Conservation (phyloP, 2,113 vertebrate genomes). For the Opisthocomus hoazin region DNA sequence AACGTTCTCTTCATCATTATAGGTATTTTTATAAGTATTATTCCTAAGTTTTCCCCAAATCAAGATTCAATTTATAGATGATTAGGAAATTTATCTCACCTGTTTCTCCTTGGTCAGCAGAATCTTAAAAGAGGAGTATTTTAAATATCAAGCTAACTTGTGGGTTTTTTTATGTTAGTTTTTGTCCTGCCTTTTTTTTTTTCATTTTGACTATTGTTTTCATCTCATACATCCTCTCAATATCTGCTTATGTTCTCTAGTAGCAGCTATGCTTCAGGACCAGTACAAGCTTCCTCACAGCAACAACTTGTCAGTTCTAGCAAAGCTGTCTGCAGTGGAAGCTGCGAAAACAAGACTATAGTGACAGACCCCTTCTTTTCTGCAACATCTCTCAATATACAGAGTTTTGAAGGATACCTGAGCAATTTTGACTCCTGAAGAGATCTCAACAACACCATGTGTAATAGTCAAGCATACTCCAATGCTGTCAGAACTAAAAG, state of each 20-base stretch:
- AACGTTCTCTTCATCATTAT: neutral
- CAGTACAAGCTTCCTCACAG: neutral
- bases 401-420: neutral
- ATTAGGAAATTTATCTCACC: neutral
- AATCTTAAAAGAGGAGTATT: neutral
- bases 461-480: neutral
- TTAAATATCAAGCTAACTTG: neutral
- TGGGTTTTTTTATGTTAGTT: neutral
- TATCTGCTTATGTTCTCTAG: neutral
- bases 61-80: neutral
- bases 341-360: neutral
- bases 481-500: neutral
- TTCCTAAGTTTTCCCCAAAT: neutral
- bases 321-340: neutral
- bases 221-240: neutral
- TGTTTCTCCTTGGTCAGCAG: neutral
- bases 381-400: neutral
- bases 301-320: neutral
- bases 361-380: neutral
- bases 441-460: neutral
- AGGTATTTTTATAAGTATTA: rapidly evolving
- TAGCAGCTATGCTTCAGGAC: neutral
- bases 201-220: neutral
- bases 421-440: neutral
- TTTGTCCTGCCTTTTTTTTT: neutral